Base-by-base conservation (phyloP, 2,113 vertebrate genomes). In the Nibea coibor region DNA sequence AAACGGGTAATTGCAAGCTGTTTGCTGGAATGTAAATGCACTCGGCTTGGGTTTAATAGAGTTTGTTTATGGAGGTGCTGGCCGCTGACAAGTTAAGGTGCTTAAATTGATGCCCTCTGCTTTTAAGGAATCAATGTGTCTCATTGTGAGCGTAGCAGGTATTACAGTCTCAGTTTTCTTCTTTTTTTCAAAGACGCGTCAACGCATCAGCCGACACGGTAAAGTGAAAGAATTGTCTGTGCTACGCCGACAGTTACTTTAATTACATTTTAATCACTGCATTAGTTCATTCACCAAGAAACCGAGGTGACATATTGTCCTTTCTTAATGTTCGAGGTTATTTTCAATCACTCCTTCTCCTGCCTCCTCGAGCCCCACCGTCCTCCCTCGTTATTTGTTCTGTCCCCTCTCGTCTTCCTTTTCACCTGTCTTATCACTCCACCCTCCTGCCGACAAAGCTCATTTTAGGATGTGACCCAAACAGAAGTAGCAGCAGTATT, bases 1-100 rank as follows among this genome's bases (percentile, higher is more conserved):
- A 83, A 91, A 87, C 3, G 24, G 64, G 71, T 87, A 88, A 90
- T 92, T 88, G 87, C 79, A 57, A 57, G 75, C 78, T 43, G 64
- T 87, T 89, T 85, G 78, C 70, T 51, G 82, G 70, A 72, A 85
- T 84, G 70, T 81, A 76, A 89, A 88, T 87, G 74, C 35, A 42
- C 87, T 72, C 75, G 15, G 68, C 61, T 87, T 53, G 58, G 45
- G 45, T 80, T 90, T 82, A 78, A 73, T 70, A 10, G 78, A 81
- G 72, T 79, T 75, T 82, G 74, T 85, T 87, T 87, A 81, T 75
- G 26, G 69, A 83, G 75, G 58, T 35, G 57, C 28, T 24, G 56
- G 64, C 20, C 47, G 9, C 78, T 53, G 72, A 78, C 59, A 61
- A 64, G 65, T 84, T 56, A 69, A 70, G 67, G 66, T 17, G 61